These are phyloP conservation scores for Coluber constrictor DNA, from an alignment of 2,797 vertebrate genomes.

Conservation along the genomic window DNA sequence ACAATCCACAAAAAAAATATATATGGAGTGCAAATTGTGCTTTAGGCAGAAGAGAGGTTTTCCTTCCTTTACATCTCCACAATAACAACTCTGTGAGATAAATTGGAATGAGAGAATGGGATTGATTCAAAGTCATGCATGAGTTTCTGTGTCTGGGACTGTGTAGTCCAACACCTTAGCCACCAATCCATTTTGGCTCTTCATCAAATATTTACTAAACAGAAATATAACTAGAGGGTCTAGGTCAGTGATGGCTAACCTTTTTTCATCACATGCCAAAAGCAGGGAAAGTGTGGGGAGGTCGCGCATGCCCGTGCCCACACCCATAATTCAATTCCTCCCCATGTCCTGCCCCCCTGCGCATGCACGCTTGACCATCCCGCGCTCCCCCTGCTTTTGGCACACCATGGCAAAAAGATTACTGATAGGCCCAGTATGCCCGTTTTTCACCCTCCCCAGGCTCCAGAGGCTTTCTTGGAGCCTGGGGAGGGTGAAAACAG, in stretches of 20 bases:
- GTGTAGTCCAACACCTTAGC: not conserved
- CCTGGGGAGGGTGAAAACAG: too few species aligned
- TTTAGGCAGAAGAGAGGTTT: not conserved
- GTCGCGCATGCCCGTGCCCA: too few species aligned
- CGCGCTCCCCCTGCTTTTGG: too few species aligned
- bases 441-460: too few species aligned
- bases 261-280: too few species aligned
- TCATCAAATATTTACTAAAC: not conserved
- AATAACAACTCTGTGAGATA: not conserved
- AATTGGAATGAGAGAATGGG: not conserved
- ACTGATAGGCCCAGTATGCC: too few species aligned
- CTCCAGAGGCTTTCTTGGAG: too few species aligned
- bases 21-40: not conserved
- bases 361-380: too few species aligned
- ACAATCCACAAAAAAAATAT: not conserved
- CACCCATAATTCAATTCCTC: too few species aligned
- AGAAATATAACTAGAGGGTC: not conserved
- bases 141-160: not conserved
- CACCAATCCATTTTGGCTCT: not conserved
- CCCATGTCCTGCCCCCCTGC: too few species aligned
- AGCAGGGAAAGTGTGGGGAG: too few species aligned
- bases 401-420: too few species aligned
- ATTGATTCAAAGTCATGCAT: not conserved
- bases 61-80: not conserved
- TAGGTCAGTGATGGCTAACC: not conserved